Evolutionary conservation across 2,797 vertebrate species (phyloP).

Genomic region (Falco biarmicus): DNA sequence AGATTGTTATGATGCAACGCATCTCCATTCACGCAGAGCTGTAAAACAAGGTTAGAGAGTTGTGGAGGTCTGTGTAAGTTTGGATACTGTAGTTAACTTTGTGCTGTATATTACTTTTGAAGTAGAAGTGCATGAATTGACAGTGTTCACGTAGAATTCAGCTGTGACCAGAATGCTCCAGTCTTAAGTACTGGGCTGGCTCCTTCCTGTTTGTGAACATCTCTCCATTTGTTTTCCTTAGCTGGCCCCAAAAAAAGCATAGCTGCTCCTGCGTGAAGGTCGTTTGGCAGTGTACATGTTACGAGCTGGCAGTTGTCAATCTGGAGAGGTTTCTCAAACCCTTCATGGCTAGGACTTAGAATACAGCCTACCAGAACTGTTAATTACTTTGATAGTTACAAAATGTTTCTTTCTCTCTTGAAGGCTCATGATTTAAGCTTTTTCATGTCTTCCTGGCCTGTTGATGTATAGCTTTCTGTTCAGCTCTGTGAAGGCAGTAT

Average conservation of each 20-base stretch:
- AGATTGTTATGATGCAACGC: background rate
- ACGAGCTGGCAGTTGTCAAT: background rate
- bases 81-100: background rate
- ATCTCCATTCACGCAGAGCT: background rate
- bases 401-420: background rate
- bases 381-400: background rate
- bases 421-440: background rate
- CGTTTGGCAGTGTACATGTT: background rate
- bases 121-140: conserved; percentile 23
- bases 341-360: background rate
- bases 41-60: background rate
- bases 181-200: background rate
- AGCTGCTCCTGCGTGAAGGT: background rate
- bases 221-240: background rate
- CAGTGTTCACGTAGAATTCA: background rate
- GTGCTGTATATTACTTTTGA: conserved; percentile 30
- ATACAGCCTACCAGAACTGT: background rate
- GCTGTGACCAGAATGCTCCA: background rate
- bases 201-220: background rate
- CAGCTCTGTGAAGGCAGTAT: background rate
- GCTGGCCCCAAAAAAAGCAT: background rate
- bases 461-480: background rate
- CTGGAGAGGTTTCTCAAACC: background rate
- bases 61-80: background rate
- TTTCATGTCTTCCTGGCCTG: background rate